Evolutionary conservation across 2,113 vertebrate genomes (phyloP), one percentile per base, ranked within the genome.

Genomic region (Raja brachyura): DNA sequence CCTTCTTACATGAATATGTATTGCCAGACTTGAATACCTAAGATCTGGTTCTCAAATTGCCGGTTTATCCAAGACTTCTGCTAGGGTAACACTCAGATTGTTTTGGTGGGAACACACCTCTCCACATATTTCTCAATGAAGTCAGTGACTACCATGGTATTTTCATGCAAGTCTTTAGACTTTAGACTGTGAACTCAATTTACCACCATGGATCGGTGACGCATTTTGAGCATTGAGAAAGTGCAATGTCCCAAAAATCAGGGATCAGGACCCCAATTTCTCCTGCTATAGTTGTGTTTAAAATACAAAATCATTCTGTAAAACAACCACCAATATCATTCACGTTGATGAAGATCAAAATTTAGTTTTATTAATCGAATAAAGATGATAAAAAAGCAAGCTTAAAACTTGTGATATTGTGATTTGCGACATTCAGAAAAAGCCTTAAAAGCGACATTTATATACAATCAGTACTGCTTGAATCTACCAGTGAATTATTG

Each of bases 401-500:
- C 59, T 88, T 88, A 88, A 63, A 31, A 88, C 11, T 7, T 88
- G 28, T n/a, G 59, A 63, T 63, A 31, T 63, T 31, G 28, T 63
- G 83, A 88, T 63, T 88, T 33, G 28, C 31, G 59, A 88, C 31
- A 63, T 88, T 88, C 16, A 63, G 83, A 63, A 63, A 16, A 66
- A 86, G 63, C 13, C 79, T 83, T n/a, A 10, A 31, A 10, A 66
- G 6, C 11, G n/a, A 86, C 13, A 1, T 25, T 63, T 88, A 88
- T n/a, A 88, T 13, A 63, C 59, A 63, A 63, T 66, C 83, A 86
- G 56, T 13, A n/a, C n/a, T 88, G 56, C 63, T 88, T 88, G 83
- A 88, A 88, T 88, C 61, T 88, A 92, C 0, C 63, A 20, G 31
- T 70, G 88, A 39, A n/a, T 68, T 90, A 90, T 70, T 92, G 90